Conservation (phyloP, 2,113 vertebrate species). For the Oreamnos americanus region DNA sequence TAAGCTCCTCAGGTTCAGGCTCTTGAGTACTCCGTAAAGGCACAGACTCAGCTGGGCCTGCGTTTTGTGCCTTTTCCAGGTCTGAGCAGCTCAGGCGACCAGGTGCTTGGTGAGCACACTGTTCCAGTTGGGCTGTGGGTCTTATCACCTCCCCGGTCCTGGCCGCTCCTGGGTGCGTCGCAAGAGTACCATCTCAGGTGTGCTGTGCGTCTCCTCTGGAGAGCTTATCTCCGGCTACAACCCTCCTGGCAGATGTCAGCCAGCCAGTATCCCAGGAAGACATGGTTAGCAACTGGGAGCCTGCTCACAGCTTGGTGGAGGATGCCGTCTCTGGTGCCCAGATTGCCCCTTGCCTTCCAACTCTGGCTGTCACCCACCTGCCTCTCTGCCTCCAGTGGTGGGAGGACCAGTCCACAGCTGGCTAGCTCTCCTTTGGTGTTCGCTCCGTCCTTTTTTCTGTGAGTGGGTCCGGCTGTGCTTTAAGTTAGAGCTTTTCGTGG, state of each 20-base stretch:
- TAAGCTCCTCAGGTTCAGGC: neutral
- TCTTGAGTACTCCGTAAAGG: neutral
- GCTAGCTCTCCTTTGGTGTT: neutral
- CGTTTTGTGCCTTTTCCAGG: neutral
- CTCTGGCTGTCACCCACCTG: neutral
- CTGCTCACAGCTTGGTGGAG: neutral
- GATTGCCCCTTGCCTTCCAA: neutral
- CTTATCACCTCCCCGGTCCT: neutral
- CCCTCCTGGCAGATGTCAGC: neutral
- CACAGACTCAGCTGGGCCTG: neutral
- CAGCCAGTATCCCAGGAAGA: neutral
- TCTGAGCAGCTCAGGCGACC: neutral
- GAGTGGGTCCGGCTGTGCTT: neutral
- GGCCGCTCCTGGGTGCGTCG: fast-evolving
- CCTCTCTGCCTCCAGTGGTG: neutral
- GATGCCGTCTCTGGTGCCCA: neutral
- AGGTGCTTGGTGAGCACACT: neutral
- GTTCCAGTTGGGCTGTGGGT: neutral
- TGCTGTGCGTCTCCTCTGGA: neutral
- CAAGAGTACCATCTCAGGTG: neutral
- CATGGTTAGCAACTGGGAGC: neutral
- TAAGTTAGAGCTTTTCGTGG: neutral
- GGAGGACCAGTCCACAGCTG: neutral
- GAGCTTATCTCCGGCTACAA: neutral
- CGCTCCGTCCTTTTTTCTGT: fast-evolving